phyloP scores from a whole-genome alignment of 1,140 invertebrate genomes.

The Ips typographus region DNA sequence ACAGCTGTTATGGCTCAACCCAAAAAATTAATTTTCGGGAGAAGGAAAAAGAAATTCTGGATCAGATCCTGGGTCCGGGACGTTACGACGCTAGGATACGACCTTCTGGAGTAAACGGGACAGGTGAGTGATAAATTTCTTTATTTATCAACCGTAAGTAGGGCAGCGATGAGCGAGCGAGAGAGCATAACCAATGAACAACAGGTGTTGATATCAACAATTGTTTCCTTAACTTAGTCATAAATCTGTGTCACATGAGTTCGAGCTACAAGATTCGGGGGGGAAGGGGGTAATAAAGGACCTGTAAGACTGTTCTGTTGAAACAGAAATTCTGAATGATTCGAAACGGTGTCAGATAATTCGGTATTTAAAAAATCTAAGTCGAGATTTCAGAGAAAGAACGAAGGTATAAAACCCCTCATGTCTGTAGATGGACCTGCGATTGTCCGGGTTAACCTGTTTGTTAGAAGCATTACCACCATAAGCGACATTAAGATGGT shows the following conservation, averaged over 20 bases:
- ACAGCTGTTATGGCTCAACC: constrained; percentile 56
- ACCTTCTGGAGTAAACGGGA: constrained; percentile 88
- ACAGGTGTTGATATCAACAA: constrained; percentile 1
- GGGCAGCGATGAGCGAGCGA: constrained; percentile 23
- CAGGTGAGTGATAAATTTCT: constrained; percentile 66
- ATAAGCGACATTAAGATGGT: constrained; percentile 99
- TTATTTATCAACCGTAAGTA: constrained; percentile 27
- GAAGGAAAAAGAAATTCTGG: constrained; percentile 92
- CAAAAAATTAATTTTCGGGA: constrained; percentile 82
- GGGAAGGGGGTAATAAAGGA: background rate
- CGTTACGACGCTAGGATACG: constrained; percentile 90
- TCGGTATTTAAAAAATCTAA: constrained; percentile 20
- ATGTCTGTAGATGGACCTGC: constrained; percentile 83
- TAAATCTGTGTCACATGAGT: constrained; percentile 7
- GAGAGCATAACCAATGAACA: constrained; percentile 16
- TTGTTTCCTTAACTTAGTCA: background rate
- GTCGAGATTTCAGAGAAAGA: constrained; percentile 22
- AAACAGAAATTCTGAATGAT: too few species aligned
- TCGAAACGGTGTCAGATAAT: background rate
- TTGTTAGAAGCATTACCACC: constrained; percentile 94
- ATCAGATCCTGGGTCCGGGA: constrained; percentile 86
- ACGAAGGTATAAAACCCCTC: constrained; percentile 37
- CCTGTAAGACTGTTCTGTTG: too few species aligned
- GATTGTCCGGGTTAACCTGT: constrained; percentile 93
- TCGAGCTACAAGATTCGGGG: background rate